Evolutionary conservation across 1,140 invertebrate genomes (phyloP), one percentile per base, ranked within the genome.

Genomic region (Aricia agestis): DNA sequence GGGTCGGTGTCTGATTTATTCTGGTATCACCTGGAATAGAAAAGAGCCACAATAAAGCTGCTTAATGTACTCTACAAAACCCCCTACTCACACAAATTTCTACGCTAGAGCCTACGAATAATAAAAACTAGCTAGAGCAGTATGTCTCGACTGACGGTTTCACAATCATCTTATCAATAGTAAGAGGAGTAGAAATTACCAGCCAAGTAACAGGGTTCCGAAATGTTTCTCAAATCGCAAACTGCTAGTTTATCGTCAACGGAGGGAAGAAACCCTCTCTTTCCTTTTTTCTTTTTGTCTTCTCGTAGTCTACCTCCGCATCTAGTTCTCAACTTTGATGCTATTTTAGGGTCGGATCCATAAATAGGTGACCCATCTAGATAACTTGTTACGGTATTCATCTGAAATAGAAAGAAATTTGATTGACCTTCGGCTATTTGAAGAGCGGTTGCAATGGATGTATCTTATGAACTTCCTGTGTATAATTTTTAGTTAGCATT

Each of bases 1-100:
- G 74, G 11, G 95, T 95, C 13, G 95, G 96, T 41, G 96, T 95
- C 66, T 95, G 92, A 80, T 97, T 97, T 0, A 94, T 94, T 18
- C 96, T 91, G 25, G 89, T 83, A 79, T 97, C 96, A 69, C 95
- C 94, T 94, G 71, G 13, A 76, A 80, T 6, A 36, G 36, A 6
- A 36, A 3, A 36, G 6, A 36, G 36, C 6, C 2, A 36, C 5
- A 2, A 36, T 36, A 36, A 36, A 7, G 9, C 36, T 36, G 9
- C 36, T 36, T 36, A 36, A 25, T 25, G 25, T 25, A 25, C 1
- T 25, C 25, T 25, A 3, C 25, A 25, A 25, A 25, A 25, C 25
- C 25, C 25, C 25, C 25, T 25, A 25, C n/a, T n/a, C 25, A 25
- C 25, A 25, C 25, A 25, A 25, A 25, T 25, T 25, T 25, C 25